Evolutionary conservation across 2,797 vertebrate species (phyloP).

Genomic region (Florisuga fusca): DNA sequence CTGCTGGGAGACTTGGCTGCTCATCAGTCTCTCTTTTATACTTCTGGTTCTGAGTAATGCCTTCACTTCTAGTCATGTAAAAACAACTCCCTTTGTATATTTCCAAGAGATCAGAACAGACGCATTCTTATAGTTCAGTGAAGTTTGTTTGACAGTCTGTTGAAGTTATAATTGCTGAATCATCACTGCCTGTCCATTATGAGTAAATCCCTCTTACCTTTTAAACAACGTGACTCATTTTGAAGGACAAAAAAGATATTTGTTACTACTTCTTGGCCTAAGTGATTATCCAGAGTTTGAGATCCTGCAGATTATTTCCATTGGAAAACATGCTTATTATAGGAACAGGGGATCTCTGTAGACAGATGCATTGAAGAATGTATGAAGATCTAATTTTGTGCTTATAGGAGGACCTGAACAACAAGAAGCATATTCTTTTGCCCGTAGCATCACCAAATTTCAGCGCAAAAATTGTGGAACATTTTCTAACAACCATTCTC

Average conservation of each 20-base stretch:
- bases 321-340: neutral
- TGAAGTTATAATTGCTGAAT: constrained; percentile 53
- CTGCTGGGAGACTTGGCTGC: constrained; percentile 11
- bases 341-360: neutral
- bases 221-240: constrained; percentile 45
- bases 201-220: constrained; percentile 50
- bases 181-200: constrained; percentile 31
- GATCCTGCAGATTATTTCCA: neutral
- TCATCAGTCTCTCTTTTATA: constrained; percentile 33
- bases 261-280: constrained; percentile 11
- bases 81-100: constrained; percentile 37
- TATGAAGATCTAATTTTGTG: neutral
- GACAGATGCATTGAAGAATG: neutral
- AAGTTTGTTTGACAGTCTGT: constrained; percentile 16
- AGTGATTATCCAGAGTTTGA: neutral
- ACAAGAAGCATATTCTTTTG: neutral
- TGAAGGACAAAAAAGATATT: constrained; percentile 36
- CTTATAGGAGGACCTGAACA: neutral
- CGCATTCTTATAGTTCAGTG: constrained; percentile 33
- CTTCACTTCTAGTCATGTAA: neutral
- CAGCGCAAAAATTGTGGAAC: neutral
- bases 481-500: neutral
- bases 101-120: constrained; percentile 44
- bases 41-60: constrained; percentile 18
- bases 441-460: neutral